phyloP scores from a whole-genome alignment of 2,797 vertebrate genomes.

The Chaunax sp. region DNA sequence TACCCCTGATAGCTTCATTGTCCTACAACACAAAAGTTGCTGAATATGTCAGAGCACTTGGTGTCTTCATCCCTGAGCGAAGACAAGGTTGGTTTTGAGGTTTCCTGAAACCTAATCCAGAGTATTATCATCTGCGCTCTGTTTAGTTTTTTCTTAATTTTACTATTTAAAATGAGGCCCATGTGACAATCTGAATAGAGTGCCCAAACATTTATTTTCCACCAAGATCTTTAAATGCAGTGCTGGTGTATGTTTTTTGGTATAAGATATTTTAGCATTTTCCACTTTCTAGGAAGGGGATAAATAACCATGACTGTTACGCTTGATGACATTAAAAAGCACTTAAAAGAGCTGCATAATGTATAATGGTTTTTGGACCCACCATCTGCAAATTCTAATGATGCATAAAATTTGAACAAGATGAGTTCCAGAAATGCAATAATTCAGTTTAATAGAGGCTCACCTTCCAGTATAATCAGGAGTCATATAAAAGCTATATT shows the following conservation, averaged over 20 bases:
- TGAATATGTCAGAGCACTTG: not conserved
- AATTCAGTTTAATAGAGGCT: constrained; percentile 36
- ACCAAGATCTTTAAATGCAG: not conserved
- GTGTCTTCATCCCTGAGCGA: constrained; percentile 38
- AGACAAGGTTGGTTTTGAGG: constrained; percentile 9
- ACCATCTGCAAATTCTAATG: constrained; percentile 13
- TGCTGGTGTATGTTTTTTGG: not conserved
- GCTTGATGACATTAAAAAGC: constrained; percentile 24
- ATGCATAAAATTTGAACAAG: constrained; percentile 11
- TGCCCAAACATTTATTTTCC: not conserved
- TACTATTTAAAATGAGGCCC: constrained; percentile 4
- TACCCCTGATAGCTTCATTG: not conserved
- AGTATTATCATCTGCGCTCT: not conserved
- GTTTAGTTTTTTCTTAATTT: not conserved
- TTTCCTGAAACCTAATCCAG: constrained; percentile 4
- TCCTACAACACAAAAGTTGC: not conserved
- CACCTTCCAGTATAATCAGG: constrained; percentile 45
- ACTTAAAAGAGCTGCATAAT: constrained; percentile 11
- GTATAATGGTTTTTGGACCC: constrained; percentile 11
- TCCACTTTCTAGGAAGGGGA: constrained; percentile 3
- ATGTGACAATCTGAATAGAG: not conserved
- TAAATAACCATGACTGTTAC: constrained; percentile 16
- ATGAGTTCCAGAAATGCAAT: constrained; percentile 15
- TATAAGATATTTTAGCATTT: constrained; percentile 1
- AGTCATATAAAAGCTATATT: constrained; percentile 29